Evolutionary conservation across 2,113 vertebrate species (phyloP).

Genomic region (Coreoperca whiteheadi): DNA sequence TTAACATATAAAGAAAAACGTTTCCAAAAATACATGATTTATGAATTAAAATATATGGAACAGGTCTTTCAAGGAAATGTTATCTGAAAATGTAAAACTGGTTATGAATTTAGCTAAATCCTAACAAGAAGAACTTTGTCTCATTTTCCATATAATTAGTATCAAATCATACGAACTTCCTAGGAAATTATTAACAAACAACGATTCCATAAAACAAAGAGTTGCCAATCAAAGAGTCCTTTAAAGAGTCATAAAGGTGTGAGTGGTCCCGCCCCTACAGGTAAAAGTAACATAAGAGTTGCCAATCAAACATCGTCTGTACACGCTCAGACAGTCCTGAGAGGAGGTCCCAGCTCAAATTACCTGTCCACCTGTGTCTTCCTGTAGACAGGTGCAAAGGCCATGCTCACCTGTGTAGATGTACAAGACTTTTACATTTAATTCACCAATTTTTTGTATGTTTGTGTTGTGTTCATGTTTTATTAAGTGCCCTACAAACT

Average conservation of each 20-base stretch:
- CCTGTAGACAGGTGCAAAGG: constrained; percentile 27
- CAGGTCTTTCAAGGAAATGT: neutral
- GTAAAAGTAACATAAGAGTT: neutral
- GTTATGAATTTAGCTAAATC: neutral
- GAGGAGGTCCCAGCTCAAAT: neutral
- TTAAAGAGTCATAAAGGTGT: neutral
- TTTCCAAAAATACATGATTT: too few relatives aligned
- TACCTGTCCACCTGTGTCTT: constrained; percentile 28
- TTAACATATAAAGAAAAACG: neutral
- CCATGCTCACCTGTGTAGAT: neutral
- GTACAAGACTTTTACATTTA: neutral
- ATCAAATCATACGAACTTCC: neutral
- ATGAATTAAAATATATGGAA: neutral
- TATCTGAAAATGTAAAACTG: neutral
- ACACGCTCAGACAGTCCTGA: neutral
- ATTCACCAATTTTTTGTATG: neutral
- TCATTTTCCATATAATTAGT: neutral
- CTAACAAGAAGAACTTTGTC: neutral
- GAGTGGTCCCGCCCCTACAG: neutral
- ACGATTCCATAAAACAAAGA: neutral
- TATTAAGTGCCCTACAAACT: neutral
- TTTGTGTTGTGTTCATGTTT: neutral
- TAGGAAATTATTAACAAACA: neutral
- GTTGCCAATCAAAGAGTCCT: too few relatives aligned
- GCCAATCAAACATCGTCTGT: neutral